Percentiles rank a stretch among this genome's conserved stretches.
These are phyloP conservation scores for Pseudanteris insignis DNA, from an alignment of 2,888 invertebrate species.

Conservation along the genomic window DNA sequence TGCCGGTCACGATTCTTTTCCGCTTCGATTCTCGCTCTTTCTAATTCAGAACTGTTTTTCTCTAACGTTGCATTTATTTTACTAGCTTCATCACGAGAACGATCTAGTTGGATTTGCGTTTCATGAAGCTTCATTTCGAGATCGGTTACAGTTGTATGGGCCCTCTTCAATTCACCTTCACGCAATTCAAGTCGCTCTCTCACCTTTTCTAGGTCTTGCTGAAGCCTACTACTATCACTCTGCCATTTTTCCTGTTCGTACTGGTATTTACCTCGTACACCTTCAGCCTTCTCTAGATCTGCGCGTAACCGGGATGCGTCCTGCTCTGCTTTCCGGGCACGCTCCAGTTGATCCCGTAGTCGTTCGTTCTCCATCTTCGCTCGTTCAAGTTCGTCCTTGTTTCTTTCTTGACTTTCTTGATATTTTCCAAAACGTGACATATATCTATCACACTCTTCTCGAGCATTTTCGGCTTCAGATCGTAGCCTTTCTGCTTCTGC, in stretches of 20 bases:
- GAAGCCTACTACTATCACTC: conserved; percentile 69
- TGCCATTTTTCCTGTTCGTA: conserved; percentile 76
- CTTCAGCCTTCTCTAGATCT: conserved; percentile 80
- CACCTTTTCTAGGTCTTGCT: conserved; percentile 74
- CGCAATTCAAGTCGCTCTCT: conserved; percentile 80
- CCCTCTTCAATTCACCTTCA: conserved; percentile 78
- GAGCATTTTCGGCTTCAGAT: conserved; percentile 78
- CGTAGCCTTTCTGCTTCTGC: conserved; percentile 77
- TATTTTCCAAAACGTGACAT: conserved; percentile 79
- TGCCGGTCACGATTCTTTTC: conserved; percentile 88
- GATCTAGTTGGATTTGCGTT: conserved; percentile 81
- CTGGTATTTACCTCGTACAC: conserved; percentile 82
- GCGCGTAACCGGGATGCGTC: conserved; percentile 74
- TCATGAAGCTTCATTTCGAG: conserved; percentile 81
- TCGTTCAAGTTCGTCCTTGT: conserved; percentile 80
- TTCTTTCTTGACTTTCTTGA: conserved; percentile 74
- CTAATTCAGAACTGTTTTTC: conserved; percentile 81
- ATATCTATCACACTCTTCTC: conserved; percentile 81
- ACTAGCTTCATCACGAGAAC: conserved; percentile 80
- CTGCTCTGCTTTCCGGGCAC: conserved; percentile 77
- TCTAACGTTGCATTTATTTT: conserved; percentile 81
- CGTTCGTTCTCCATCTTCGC: conserved; percentile 84
- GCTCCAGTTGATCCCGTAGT: conserved; percentile 77
- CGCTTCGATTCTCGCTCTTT: conserved; percentile 86
- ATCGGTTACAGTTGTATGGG: conserved; percentile 73